A percentile compares a stretch with the other conserved stretches of the same genome.
Conservation (phyloP, 2,888 invertebrate species). For the Drosophila putrida region DNA sequence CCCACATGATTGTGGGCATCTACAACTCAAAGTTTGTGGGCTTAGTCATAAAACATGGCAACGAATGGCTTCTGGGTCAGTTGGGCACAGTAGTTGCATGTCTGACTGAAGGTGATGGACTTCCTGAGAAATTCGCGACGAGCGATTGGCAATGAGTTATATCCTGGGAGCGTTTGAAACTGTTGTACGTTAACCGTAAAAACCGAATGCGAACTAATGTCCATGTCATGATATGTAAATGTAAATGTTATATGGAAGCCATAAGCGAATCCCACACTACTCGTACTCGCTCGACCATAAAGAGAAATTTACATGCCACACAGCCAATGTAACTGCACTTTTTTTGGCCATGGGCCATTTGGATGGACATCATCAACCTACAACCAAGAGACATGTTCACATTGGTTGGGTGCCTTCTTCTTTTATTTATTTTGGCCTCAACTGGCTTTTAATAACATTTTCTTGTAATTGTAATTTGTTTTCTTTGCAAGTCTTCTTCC, state of each 20-base stretch:
- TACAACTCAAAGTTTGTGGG: slow-evolving; percentile 40
- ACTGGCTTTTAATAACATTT: slow-evolving; percentile 82
- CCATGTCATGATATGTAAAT: slow-evolving; percentile 67
- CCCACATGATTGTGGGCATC: slow-evolving; percentile 36
- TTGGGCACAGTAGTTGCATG: slow-evolving; percentile 74
- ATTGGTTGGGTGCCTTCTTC: slow-evolving; percentile 19
- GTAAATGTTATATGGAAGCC: slow-evolving; percentile 63
- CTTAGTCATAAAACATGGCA: slow-evolving; percentile 71
- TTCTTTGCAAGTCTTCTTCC: slow-evolving; percentile 50
- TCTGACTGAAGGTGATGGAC: slow-evolving; percentile 41
- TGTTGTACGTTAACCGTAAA: slow-evolving; percentile 34
- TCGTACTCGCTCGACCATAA: slow-evolving; percentile 58
- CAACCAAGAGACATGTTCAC: slow-evolving; percentile 48
- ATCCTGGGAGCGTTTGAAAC: slow-evolving; percentile 53
- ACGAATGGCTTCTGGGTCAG: slow-evolving; percentile 76
- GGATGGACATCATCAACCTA: slow-evolving; percentile 57
- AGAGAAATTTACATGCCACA: slow-evolving; percentile 74
- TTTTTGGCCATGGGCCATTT: slow-evolving; percentile 71
- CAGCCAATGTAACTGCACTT: slow-evolving; percentile 52
- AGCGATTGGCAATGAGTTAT: slow-evolving; percentile 65
- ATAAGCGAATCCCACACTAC: slow-evolving; percentile 72
- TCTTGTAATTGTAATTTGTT: slow-evolving; percentile 84
- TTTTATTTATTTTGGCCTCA: slow-evolving; percentile 69
- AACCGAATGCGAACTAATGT: slow-evolving; percentile 51
- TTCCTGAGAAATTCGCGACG: slow-evolving; percentile 53